Base-by-base conservation (phyloP, 2,888 invertebrate genomes). In the Parapristionchus giblindavisi region DNA sequence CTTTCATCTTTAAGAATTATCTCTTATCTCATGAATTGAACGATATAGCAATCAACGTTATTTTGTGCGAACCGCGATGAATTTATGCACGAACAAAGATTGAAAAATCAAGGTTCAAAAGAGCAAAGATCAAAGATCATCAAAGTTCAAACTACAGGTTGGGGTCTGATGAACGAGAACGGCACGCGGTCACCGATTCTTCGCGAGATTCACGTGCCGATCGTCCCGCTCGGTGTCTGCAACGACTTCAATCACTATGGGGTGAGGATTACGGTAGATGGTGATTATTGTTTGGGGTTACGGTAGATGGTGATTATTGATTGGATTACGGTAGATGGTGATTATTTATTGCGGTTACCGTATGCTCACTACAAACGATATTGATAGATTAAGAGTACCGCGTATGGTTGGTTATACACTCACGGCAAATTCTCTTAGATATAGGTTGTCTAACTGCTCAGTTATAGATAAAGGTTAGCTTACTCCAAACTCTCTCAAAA, bases 131-230 rank as follows among this genome's bases (percentile, higher is more conserved):
- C 66, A 66, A 51, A 32, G 66, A 65, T 40, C 36, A 63, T 63
- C n/a, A n/a, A n/a, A n/a, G n/a, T n/a, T n/a, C n/a, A n/a, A n/a
- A n/a, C 21, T 70, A 52, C 51, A 77, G 84, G 85, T n/a, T 86
- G 86, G 86, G 86, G 86, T 27, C 77, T 83, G 6, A 77, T 78
- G 4, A 43, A 75, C 6, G 85, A 85, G 75, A 78, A 79, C 27
- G 83, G 80, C n/a, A 34, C 75, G 24, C 51, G 51, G 3, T 75
- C 86, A 24, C 60, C 70, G 38, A 61, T 75, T 21, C 76, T 86
- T 1, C 78, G 79, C 8, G 85, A 87, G 75, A 81, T 84, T 29
- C 83, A 84, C 66, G 82, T 86, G 32, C 86, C 86, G 27, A 79
- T 86, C 24, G 70, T 87, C 21, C 78, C 85, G 17, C 76, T 80